Evolutionary conservation across 2,113 vertebrate species (phyloP), one percentile per base, ranked within the genome.

Genomic region (Scatophagus argus): DNA sequence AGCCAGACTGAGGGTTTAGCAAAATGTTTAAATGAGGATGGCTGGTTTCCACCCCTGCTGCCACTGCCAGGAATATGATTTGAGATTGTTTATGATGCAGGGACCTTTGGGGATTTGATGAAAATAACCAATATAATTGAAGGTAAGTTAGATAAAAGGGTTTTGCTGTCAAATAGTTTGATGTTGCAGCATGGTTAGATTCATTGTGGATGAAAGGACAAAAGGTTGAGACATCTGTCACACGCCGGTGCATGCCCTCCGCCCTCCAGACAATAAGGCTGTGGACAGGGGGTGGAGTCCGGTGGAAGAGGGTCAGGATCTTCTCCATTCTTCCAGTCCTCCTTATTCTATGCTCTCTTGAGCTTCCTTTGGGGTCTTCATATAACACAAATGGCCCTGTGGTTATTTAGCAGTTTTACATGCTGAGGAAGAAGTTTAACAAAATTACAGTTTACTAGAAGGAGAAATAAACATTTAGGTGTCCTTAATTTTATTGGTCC

Each of bases 191-290:
- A 63, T 41, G 46, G 29, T 62, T 67, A n/a, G 16, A 71, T 52
- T 71, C 34, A 63, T 27, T 74, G 65, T 49, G 54, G 78, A 60
- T 55, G 67, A 65, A 56, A 36, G 68, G 36, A 86, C 77, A 77
- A 82, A 79, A 38, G 82, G 51, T 49, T 77, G 1, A 54, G 83
- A 78, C 79, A 82, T 86, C 78, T 89, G 85, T 84, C 87, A 87
- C 81, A 84, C 47, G 54, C 72, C 64, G 61, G 74, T 34, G 67
- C 75, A 80, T 69, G 66, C 65, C 80, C 82, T 69, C 68, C 32
- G n/a, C 61, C 78, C 56, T 64, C 44, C 61, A 63, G 25, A 86
- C 77, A 86, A 85, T 64, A 32, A 47, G 29, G 51, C 76, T 61
- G 65, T 59, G 55, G 41, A 25, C 1, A 32, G 36, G 46, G 62